Evolutionary conservation across 2,113 vertebrate genomes (phyloP).

Genomic region (Nipponia nippon): DNA sequence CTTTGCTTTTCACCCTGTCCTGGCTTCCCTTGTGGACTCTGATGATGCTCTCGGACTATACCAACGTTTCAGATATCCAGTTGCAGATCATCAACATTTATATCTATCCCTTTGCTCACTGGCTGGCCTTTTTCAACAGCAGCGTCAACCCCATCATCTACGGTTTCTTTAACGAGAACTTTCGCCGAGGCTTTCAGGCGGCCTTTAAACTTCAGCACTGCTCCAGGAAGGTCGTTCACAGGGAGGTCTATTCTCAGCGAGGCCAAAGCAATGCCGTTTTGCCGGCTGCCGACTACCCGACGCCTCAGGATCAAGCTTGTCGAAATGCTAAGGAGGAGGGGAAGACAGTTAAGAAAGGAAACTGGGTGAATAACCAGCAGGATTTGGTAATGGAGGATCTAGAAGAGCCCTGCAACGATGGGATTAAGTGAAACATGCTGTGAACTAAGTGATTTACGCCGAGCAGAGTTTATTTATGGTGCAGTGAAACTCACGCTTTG

Average conservation of each 20-base stretch:
- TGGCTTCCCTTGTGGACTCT: slow-evolving; percentile 93
- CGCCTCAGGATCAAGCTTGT: neutral
- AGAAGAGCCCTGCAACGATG: slow-evolving; percentile 64
- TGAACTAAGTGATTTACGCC: neutral
- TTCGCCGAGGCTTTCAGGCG: slow-evolving; percentile 83
- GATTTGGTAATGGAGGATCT: slow-evolving; percentile 80
- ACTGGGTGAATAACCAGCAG: slow-evolving; percentile 66
- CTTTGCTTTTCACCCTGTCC: slow-evolving; percentile 87
- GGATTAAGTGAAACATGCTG: slow-evolving; percentile 21
- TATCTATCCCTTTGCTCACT: slow-evolving; percentile 91
- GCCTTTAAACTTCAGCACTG: slow-evolving; percentile 82
- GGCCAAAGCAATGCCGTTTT: slow-evolving; percentile 72
- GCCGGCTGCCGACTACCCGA: slow-evolving; percentile 55
- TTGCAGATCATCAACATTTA: slow-evolving; percentile 86
- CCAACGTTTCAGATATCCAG: slow-evolving; percentile 76
- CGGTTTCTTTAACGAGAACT: slow-evolving; percentile 91
- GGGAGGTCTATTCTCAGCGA: slow-evolving; percentile 67
- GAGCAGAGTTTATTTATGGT: neutral
- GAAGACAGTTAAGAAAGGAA: slow-evolving; percentile 19
- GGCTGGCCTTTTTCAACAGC: slow-evolving; percentile 94
- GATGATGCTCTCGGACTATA: slow-evolving; percentile 92
- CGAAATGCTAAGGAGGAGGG: neutral
- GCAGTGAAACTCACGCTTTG: neutral
- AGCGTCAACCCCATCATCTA: slow-evolving; percentile 92
- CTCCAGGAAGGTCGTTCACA: slow-evolving; percentile 37